These are phyloP conservation scores for Sceloporus undulatus DNA, from an alignment of 2,113 vertebrate genomes.

Conservation along the genomic window DNA sequence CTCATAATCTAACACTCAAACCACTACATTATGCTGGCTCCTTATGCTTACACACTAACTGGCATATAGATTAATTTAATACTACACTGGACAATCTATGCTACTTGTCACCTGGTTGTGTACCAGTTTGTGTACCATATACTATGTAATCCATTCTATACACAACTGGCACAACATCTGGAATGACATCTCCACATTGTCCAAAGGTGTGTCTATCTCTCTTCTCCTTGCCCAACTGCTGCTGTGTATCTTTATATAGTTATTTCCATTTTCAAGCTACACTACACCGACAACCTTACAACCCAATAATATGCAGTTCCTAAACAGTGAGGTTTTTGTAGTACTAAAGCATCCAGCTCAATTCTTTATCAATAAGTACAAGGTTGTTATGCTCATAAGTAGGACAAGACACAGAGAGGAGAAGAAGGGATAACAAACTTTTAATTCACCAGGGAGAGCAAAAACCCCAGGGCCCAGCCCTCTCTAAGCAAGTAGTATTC, in stretches of 20 bases:
- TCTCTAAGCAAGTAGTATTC: slow-evolving; percentile 3
- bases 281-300: neutral
- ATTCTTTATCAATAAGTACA: neutral
- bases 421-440: neutral
- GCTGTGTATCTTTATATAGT: neutral
- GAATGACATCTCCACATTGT: neutral
- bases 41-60: too few relatives aligned
- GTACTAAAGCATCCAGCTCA: neutral
- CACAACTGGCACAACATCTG: neutral
- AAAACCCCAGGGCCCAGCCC: neutral
- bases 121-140: neutral
- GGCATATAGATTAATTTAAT: too few relatives aligned
- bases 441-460: neutral
- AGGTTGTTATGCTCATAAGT: neutral
- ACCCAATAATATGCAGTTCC: neutral
- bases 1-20: too few relatives aligned
- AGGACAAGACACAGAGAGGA: neutral
- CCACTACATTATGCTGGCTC: too few relatives aligned
- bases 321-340: neutral
- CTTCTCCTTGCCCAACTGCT: neutral
- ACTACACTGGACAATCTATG: neutral
- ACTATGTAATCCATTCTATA: neutral
- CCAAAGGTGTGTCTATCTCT: neutral
- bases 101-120: neutral
- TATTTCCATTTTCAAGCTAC: neutral